These are phyloP conservation scores for Murina feae DNA, from an alignment of 2,113 vertebrate species.

Conservation along the genomic window DNA sequence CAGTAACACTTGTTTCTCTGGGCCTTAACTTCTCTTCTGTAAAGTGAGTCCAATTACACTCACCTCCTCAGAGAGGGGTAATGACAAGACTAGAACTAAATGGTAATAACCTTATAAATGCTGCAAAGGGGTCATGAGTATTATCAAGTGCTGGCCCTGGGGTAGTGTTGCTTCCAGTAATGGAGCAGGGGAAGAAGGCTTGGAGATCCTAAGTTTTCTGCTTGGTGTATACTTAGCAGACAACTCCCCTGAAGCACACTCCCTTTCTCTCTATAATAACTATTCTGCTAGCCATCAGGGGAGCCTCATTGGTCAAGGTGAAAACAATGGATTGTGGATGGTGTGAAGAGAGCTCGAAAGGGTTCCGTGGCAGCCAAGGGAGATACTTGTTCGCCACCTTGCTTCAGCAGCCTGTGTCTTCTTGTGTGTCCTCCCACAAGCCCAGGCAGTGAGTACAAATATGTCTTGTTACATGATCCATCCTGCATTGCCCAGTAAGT, in stretches of 20 bases:
- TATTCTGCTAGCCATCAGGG: not conserved
- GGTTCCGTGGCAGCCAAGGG: not conserved
- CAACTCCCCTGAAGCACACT: not conserved
- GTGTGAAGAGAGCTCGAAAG: not conserved
- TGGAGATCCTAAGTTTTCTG: not conserved
- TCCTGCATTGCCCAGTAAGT: constrained; percentile 53
- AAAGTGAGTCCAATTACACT: constrained; percentile 1
- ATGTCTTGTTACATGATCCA: constrained; percentile 39
- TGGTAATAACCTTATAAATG: not conserved
- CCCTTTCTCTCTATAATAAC: not conserved
- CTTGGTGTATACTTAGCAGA: not conserved
- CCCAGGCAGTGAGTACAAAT: constrained; percentile 31
- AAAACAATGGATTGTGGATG: not conserved
- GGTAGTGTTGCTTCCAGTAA: not conserved
- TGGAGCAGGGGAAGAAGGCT: not conserved
- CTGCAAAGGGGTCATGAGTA: not conserved
- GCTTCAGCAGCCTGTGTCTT: constrained; percentile 13
- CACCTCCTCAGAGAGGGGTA: not conserved
- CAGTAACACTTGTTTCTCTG: not conserved
- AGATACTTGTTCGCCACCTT: not conserved
- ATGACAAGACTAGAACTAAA: not conserved
- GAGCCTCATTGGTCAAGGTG: not conserved
- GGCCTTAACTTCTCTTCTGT: not conserved
- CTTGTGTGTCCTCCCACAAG: constrained; percentile 47
- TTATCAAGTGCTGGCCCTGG: not conserved